A percentile compares a stretch with the other conserved stretches of the same genome.
These are phyloP conservation scores for Pachliopta kotzebuea DNA, from an alignment of 2,888 invertebrate genomes.

Conservation along the genomic window DNA sequence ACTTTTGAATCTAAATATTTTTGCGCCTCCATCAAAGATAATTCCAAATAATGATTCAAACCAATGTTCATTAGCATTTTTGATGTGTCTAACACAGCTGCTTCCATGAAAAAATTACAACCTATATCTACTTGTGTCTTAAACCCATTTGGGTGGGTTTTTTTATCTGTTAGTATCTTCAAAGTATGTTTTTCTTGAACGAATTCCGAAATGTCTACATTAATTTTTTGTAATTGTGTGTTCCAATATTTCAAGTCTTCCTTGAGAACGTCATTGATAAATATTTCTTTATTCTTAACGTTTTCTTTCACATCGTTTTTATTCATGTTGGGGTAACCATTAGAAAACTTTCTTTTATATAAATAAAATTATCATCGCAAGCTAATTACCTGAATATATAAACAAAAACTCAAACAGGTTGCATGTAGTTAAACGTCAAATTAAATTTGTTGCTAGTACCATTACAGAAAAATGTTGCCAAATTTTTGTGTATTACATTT, in stretches of 20 bases:
- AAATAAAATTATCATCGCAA: not conserved
- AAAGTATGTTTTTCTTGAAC: slow-evolving; percentile 86
- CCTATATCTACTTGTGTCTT: slow-evolving; percentile 86
- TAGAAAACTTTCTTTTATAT: not conserved
- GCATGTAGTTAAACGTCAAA: no score
- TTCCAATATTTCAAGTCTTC: slow-evolving; percentile 84
- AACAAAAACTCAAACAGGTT: no score
- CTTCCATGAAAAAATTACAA: slow-evolving; percentile 91
- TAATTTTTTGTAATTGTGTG: slow-evolving; percentile 80
- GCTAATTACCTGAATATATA: not conserved
- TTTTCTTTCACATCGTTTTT: slow-evolving; percentile 44
- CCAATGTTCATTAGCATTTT: slow-evolving; percentile 87
- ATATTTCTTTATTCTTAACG: slow-evolving; percentile 82
- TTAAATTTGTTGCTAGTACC: no score
- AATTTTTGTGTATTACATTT: no score
- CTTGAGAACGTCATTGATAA: slow-evolving; percentile 88
- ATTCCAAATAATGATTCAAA: slow-evolving; percentile 87
- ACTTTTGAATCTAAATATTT: slow-evolving; percentile 85
- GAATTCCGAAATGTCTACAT: slow-evolving; percentile 85
- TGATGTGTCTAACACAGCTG: slow-evolving; percentile 83
- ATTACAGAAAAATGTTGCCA: no score
- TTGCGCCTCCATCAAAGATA: slow-evolving; percentile 85
- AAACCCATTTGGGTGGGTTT: slow-evolving; percentile 68
- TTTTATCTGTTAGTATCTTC: slow-evolving; percentile 81
- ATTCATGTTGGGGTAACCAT: slow-evolving; percentile 45